Evolutionary conservation across 35 echinoderm and acorn worm genomes (phyloP).

Genomic region (Ophioderma brevispina): DNA sequence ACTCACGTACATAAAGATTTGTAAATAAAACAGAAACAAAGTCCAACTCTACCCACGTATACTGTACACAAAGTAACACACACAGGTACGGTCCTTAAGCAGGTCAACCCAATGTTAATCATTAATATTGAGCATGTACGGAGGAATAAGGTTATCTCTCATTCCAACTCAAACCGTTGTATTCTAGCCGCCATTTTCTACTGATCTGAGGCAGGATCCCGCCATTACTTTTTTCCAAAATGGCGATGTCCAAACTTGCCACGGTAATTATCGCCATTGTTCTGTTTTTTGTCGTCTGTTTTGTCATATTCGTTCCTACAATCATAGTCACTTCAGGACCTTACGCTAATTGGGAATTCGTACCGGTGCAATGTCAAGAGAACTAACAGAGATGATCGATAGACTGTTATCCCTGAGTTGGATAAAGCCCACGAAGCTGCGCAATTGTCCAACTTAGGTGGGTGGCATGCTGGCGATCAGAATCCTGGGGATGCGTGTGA

Average conservation of each 20-base stretch:
- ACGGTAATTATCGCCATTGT: background rate
- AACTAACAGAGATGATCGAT: conserved; percentile 49
- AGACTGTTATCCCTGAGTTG: conserved; percentile 82
- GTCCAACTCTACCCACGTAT: background rate
- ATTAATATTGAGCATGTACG: background rate
- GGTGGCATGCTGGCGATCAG: conserved; percentile 71
- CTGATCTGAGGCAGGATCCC: background rate
- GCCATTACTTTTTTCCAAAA: background rate
- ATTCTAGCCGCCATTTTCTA: background rate
- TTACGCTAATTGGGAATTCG: conserved; percentile 77
- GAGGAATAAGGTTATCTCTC: background rate
- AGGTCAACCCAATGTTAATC: background rate
- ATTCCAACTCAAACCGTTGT: background rate
- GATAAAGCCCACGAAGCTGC: conserved; percentile 65
- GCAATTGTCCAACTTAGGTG: conserved; percentile 61
- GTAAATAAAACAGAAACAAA: background rate
- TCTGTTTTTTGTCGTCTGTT: conserved; percentile 35
- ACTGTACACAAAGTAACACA: background rate
- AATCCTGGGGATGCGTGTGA: conserved; percentile 72
- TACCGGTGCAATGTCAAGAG: conserved; percentile 67
- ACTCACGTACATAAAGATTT: background rate
- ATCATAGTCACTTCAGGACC: conserved; percentile 65
- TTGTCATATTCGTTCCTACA: conserved; percentile 63
- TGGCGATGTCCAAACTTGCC: conserved; percentile 12
- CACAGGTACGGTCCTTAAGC: background rate